A percentile compares a stretch with the other conserved stretches of the same genome.
Conservation (phyloP, 2,113 vertebrate genomes). For the Phrynocephalus versicolor region DNA sequence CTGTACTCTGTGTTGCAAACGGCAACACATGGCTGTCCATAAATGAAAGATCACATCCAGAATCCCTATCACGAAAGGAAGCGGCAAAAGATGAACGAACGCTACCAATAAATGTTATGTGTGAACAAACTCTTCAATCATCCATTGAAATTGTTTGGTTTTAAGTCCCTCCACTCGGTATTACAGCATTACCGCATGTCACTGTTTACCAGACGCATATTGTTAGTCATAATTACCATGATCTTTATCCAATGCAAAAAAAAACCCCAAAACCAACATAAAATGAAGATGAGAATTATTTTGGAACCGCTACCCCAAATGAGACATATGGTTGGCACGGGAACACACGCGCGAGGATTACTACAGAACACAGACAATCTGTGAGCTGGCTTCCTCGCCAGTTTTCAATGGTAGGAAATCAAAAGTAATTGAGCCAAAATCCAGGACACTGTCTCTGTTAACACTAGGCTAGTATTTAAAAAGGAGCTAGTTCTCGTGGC, state of each 20-base stretch:
- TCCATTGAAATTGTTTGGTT: slow-evolving; percentile 12
- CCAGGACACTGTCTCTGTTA: background rate
- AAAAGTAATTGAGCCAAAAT: slow-evolving; percentile 6
- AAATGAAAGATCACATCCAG: background rate
- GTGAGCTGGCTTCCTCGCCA: slow-evolving; percentile 26
- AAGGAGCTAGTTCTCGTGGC: no score
- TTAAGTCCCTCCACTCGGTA: slow-evolving; percentile 26
- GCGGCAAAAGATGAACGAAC: background rate
- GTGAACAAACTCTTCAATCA: slow-evolving; percentile 24
- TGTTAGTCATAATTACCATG: slow-evolving; percentile 41
- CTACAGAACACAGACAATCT: slow-evolving; percentile 46
- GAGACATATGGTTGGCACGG: slow-evolving; percentile 24
- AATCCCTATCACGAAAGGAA: background rate
- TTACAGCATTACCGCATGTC: slow-evolving; percentile 27
- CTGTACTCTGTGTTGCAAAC: background rate
- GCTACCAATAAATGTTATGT: background rate
- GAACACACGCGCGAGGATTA: slow-evolving; percentile 21
- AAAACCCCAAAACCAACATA: slow-evolving; percentile 15
- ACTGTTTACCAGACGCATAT: slow-evolving; percentile 15
- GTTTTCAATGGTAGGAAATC: background rate
- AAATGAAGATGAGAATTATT: slow-evolving; percentile 26
- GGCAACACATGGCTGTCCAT: background rate
- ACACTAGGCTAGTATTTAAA: background rate
- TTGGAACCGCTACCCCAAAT: slow-evolving; percentile 20
- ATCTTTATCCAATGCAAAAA: slow-evolving; percentile 41